These are phyloP conservation scores for Myiopsitta monachus DNA, from an alignment of 2,113 vertebrate species.

Conservation along the genomic window DNA sequence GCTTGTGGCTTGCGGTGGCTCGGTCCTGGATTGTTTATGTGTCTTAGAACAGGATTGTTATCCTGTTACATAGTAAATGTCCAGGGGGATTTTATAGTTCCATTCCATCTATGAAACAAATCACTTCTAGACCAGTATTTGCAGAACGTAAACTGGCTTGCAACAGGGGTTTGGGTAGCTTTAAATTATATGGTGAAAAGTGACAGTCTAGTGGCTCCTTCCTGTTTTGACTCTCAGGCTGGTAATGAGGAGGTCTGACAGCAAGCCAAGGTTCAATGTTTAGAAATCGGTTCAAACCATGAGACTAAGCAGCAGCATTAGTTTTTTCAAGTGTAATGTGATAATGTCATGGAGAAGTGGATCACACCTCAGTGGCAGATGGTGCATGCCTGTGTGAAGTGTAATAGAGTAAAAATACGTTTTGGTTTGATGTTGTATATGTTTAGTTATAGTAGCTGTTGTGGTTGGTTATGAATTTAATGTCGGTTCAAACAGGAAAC, in stretches of 20 bases:
- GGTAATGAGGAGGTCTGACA: background rate
- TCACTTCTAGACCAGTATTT: background rate
- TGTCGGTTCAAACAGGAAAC: background rate
- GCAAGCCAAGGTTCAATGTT: constrained; percentile 11
- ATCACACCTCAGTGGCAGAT: constrained; percentile 38
- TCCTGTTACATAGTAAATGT: background rate
- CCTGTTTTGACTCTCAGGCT: background rate
- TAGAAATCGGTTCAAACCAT: constrained; percentile 32
- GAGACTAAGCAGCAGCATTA: constrained; percentile 46
- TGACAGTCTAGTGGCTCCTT: background rate
- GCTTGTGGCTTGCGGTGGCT: background rate
- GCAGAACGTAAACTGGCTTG: background rate
- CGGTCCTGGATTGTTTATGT: background rate
- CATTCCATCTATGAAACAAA: background rate
- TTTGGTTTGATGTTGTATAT: background rate
- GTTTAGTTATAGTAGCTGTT: background rate
- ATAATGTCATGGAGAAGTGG: constrained; percentile 38
- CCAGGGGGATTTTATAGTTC: background rate
- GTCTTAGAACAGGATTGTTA: background rate
- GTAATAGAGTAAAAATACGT: constrained; percentile 46
- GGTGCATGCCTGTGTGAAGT: background rate
- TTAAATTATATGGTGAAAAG: background rate
- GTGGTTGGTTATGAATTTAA: background rate
- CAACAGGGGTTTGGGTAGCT: background rate
- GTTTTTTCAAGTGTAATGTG: constrained; percentile 47